Evolutionary conservation across 1,140 invertebrate genomes (phyloP).

Genomic region (Laodelphax striatellus): DNA sequence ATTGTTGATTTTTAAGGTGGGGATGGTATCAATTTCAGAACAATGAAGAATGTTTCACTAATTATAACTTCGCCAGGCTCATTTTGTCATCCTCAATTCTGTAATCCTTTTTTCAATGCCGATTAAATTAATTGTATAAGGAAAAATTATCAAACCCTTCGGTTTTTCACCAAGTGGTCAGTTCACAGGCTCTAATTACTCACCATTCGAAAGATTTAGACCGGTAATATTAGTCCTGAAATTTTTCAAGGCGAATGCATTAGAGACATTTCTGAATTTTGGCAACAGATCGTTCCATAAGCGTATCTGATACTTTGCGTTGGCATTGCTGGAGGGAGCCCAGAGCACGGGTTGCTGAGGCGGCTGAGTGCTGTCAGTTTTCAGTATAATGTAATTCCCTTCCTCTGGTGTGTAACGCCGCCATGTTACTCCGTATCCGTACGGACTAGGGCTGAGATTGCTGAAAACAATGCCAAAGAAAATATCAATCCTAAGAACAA

Average conservation of each 20-base stretch:
- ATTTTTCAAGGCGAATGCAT: not conserved
- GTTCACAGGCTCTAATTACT: too few relatives aligned
- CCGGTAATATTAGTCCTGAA: conserved; percentile 8
- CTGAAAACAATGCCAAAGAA: conserved; percentile 20
- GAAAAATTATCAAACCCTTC: too few relatives aligned
- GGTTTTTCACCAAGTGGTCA: too few relatives aligned
- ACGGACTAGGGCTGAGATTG: conserved; percentile 37
- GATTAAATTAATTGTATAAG: too few relatives aligned
- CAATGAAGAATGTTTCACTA: too few relatives aligned
- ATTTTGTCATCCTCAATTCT: too few relatives aligned
- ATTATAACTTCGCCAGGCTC: too few relatives aligned
- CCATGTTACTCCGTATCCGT: conserved; percentile 40
- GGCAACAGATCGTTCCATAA: conserved; percentile 24
- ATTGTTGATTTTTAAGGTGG: too few relatives aligned
- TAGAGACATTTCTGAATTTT: conserved; percentile 14
- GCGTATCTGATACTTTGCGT: conserved; percentile 11
- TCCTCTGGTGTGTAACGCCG: conserved; percentile 38
- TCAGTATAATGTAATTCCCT: conserved; percentile 34
- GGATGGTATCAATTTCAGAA: too few relatives aligned
- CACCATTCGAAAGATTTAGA: conserved; percentile 16
- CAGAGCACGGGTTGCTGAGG: conserved; percentile 25
- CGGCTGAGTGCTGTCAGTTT: conserved; percentile 20
- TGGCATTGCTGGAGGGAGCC: conserved; percentile 24
- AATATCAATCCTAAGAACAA: not conserved
- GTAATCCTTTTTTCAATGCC: too few relatives aligned